Conservation (phyloP, 1,140 invertebrate genomes). For the Spodoptera litura region DNA sequence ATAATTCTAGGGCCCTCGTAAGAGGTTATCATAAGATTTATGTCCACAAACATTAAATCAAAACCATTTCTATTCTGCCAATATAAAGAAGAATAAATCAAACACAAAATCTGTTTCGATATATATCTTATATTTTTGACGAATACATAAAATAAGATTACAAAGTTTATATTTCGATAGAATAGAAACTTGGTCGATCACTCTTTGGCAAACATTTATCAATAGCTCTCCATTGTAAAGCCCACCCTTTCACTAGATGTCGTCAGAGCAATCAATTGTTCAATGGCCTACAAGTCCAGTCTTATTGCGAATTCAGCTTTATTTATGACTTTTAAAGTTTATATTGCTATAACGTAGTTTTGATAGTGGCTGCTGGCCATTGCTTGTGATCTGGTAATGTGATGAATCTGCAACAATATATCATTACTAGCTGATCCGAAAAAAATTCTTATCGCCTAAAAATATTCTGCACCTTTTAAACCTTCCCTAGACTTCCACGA, state of each 20-base stretch:
- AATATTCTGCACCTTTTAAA: no score
- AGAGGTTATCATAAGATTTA: no score
- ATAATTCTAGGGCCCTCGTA: no score
- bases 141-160: not conserved
- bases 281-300: not conserved
- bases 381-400: not conserved
- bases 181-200: not conserved
- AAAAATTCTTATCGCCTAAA: no score
- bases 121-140: not conserved
- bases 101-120: no score
- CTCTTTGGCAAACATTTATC: slow-evolving; percentile 10
- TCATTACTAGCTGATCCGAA: no score
- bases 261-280: slow-evolving; percentile 29
- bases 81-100: no score
- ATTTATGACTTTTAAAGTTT: not conserved
- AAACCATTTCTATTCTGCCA: no score
- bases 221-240: slow-evolving; percentile 10
- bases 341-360: not conserved
- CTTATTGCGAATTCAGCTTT: not conserved
- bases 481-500: no score
- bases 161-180: no score
- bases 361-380: not conserved
- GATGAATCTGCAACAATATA: no score
- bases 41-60: no score
- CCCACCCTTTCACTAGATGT: slow-evolving; percentile 33